Conservation (phyloP, 1,140 invertebrate genomes). For the Zaprionus nigranus region DNA sequence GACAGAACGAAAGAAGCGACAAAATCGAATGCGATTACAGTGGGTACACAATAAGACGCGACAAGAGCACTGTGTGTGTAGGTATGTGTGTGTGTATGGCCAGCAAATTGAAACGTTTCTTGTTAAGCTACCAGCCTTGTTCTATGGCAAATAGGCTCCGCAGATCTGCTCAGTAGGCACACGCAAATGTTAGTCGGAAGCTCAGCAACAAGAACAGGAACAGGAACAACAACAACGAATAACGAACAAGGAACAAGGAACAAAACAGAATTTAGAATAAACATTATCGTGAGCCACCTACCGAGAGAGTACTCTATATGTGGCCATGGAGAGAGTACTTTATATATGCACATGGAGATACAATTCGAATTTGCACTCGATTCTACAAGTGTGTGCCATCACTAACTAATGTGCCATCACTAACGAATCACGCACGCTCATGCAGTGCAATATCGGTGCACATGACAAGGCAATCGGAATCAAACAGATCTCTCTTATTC, state of each 20-base stretch:
- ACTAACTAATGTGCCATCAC: neutral
- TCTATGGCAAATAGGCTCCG: neutral
- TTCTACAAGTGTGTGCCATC: neutral
- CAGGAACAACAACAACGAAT: neutral
- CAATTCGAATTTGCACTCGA: neutral
- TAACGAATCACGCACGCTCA: constrained; percentile 54
- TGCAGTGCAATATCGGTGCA: constrained; percentile 66
- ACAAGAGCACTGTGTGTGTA: neutral
- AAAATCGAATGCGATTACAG: neutral
- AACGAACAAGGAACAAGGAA: neutral
- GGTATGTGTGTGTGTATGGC: neutral
- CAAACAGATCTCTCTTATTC: constrained; percentile 50
- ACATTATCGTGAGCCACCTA: constrained; percentile 27
- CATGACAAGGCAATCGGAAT: constrained; percentile 70
- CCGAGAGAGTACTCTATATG: constrained; percentile 15
- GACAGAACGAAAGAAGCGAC: neutral
- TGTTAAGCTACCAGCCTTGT: neutral
- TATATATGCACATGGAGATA: neutral
- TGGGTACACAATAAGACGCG: neutral
- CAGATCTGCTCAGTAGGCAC: neutral
- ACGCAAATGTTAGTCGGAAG: constrained; percentile 9
- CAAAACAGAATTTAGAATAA: constrained; percentile 16
- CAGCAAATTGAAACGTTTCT: neutral
- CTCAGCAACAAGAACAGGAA: neutral
- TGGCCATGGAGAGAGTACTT: constrained; percentile 1